Conservation (phyloP, 2,113 vertebrate genomes). For the Cheirogaleus medius region DNA sequence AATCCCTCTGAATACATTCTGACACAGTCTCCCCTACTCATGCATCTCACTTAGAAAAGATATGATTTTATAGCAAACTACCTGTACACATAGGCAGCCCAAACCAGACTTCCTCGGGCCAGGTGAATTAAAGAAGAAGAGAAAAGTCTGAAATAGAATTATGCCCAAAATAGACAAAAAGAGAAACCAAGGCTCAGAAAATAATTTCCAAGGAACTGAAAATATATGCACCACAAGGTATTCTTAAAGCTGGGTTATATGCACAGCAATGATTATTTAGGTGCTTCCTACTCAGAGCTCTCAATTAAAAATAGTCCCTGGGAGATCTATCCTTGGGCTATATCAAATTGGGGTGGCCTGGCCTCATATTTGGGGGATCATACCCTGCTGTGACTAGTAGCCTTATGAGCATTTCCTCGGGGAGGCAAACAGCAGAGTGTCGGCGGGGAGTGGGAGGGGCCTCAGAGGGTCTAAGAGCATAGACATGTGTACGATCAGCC, state of each 20-base stretch:
- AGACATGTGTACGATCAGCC: not conserved
- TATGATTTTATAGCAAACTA: not conserved
- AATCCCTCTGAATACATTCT: not conserved
- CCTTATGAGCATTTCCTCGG: not conserved
- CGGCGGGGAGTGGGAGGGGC: not conserved
- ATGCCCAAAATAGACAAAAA: constrained; percentile 63
- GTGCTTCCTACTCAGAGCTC: not conserved
- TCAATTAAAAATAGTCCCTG: constrained; percentile 42
- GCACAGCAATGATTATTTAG: constrained; percentile 54
- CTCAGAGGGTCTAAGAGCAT: not conserved
- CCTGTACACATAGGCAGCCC: not conserved
- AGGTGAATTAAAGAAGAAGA: constrained; percentile 76
- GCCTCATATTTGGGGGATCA: not conserved
- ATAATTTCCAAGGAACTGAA: constrained; percentile 78
- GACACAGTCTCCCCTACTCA: not conserved
- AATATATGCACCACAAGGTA: constrained; percentile 67
- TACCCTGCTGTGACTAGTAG: not conserved
- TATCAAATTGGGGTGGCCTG: not conserved
- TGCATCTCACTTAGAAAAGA: constrained; percentile 40
- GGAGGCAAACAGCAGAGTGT: not conserved
- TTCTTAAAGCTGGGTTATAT: constrained; percentile 68
- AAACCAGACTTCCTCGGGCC: constrained; percentile 75
- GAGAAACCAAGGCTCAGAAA: constrained; percentile 74
- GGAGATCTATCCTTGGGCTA: not conserved
- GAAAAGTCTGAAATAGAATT: constrained; percentile 67